These are phyloP conservation scores for Nannoperca australis DNA, from an alignment of 2,797 vertebrate genomes.

Conservation along the genomic window DNA sequence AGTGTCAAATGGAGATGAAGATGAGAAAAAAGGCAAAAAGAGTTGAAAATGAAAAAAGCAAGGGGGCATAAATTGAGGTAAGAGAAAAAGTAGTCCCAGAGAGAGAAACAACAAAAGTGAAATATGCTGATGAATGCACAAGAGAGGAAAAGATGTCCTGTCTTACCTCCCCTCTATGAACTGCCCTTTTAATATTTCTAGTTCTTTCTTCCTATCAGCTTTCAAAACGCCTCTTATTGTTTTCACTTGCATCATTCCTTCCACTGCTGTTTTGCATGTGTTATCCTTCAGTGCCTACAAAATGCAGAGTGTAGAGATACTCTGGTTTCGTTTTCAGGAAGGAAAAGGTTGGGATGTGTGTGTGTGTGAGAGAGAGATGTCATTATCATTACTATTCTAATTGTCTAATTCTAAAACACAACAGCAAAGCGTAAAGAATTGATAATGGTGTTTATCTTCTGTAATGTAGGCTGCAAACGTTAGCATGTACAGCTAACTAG, in stretches of 20 bases:
- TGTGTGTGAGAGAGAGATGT: not conserved
- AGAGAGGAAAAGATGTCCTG: slow-evolving; percentile 4
- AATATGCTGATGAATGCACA: not conserved
- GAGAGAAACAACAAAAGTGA: slow-evolving; percentile 11
- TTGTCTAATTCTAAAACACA: too few relatives aligned
- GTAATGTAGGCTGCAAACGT: too few relatives aligned
- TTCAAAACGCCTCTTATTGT: slow-evolving; percentile 18
- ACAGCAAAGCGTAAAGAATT: too few relatives aligned
- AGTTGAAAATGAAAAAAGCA: not conserved
- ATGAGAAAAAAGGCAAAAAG: not conserved
- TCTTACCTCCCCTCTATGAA: not conserved
- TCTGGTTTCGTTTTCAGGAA: not conserved
- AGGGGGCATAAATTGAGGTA: not conserved
- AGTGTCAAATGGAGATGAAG: slow-evolving; percentile 2
- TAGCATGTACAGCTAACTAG: too few relatives aligned
- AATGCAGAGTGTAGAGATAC: not conserved
- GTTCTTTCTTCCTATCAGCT: slow-evolving; percentile 8
- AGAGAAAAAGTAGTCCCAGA: not conserved
- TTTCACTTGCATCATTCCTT: slow-evolving; percentile 10
- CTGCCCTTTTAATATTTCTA: not conserved
- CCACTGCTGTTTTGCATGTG: not conserved
- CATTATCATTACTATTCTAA: not conserved
- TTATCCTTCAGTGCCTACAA: slow-evolving; percentile 13
- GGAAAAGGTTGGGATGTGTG: not conserved
- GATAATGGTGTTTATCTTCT: too few relatives aligned